Percentiles rank a stretch among this genome's conserved stretches.
phyloP scores from a whole-genome alignment of 2,113 vertebrate genomes.

The Numida meleagris region DNA sequence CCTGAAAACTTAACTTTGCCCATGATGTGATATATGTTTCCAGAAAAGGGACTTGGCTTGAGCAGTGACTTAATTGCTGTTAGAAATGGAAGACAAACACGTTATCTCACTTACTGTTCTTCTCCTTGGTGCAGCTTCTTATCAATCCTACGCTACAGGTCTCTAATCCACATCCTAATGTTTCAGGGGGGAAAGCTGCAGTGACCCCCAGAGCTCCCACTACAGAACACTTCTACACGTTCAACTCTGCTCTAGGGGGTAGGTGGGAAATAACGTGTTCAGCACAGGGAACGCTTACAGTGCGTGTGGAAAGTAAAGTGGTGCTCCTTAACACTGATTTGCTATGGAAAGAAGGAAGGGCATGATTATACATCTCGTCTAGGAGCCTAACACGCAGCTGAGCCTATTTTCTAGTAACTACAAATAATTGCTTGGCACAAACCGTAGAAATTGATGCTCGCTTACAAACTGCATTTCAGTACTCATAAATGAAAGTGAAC shows the following conservation, averaged over 20 bases:
- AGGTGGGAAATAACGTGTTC: not conserved
- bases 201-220: not conserved
- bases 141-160: not conserved
- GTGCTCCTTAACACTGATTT: not conserved
- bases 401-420: not conserved
- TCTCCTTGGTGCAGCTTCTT: not conserved
- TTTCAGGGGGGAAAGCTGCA: not conserved
- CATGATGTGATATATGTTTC: conserved; percentile 93
- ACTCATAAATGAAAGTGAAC: not conserved
- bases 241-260: not conserved
- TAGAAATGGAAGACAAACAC: conserved; percentile 44
- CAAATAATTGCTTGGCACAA: not conserved
- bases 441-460: not conserved
- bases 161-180: not conserved
- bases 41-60: conserved; percentile 86
- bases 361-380: not conserved
- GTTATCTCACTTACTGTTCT: not conserved
- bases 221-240: not conserved
- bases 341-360: not conserved
- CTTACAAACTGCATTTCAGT: not conserved
- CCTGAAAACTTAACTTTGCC: conserved; percentile 93
- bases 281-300: not conserved
- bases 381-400: not conserved
- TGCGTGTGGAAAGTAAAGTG: not conserved
- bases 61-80: conserved; percentile 88